Evolutionary conservation across 2,113 vertebrate species (phyloP).

Genomic region (Rana temporaria): DNA sequence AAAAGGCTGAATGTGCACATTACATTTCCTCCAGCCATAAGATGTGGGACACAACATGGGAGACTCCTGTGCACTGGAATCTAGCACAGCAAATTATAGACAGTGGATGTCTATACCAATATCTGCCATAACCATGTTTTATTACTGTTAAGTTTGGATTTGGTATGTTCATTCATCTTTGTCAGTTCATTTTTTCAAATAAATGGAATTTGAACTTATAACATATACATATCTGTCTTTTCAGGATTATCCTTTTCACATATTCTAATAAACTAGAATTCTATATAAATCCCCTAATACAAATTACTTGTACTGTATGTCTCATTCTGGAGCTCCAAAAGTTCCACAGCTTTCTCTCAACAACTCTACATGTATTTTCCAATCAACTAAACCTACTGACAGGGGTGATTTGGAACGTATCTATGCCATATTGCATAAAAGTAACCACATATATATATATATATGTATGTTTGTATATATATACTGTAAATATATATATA

Average conservation of each 20-base stretch:
- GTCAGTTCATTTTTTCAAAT: neutral
- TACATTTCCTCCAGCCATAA: conserved; percentile 8
- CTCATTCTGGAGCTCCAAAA: no score
- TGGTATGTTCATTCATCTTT: no score
- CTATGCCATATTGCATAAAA: no score
- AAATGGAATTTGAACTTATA: neutral
- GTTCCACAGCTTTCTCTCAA: no score
- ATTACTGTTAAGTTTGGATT: no score
- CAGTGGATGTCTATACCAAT: neutral
- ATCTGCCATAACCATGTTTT: neutral
- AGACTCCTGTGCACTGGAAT: neutral
- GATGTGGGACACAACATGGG: conserved; percentile 18
- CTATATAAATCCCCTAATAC: neutral
- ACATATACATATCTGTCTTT: neutral
- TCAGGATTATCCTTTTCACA: neutral
- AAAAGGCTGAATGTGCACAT: conserved; percentile 25
- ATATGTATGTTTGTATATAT: no score
- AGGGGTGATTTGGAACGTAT: no score
- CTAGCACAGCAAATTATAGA: neutral
- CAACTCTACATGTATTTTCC: no score
- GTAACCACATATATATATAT: no score
- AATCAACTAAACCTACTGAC: no score
- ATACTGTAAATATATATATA: no score
- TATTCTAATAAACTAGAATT: neutral
- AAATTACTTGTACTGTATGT: neutral